Evolutionary conservation across 2,797 vertebrate species (phyloP).

Genomic region (Sarcophilus harrisii): DNA sequence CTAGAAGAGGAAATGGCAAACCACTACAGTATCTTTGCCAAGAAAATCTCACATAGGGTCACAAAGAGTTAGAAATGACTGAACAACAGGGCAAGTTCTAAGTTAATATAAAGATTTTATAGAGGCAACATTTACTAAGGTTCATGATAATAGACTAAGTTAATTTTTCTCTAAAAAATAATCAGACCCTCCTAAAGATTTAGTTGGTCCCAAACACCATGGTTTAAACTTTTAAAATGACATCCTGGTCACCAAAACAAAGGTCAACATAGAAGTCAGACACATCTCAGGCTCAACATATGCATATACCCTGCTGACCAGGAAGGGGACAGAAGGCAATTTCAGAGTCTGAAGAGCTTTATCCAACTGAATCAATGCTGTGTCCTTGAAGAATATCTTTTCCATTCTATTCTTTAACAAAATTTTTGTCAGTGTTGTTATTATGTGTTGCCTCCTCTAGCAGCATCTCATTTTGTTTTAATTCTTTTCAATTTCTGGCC

Average conservation of each 20-base stretch:
- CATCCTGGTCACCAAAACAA: not conserved
- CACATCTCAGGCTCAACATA: not conserved
- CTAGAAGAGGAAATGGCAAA: not conserved
- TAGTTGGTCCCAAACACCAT: not conserved
- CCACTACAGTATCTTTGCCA: not conserved
- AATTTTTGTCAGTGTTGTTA: not conserved
- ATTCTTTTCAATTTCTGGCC: not conserved
- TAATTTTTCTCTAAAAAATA: not conserved
- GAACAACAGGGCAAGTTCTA: not conserved
- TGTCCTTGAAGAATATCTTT: not conserved
- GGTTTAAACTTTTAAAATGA: not conserved
- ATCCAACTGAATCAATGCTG: not conserved
- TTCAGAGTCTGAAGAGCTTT: not conserved
- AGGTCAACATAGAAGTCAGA: not conserved
- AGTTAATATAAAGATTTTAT: not conserved
- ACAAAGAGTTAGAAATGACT: not conserved
- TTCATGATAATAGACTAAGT: too few species aligned
- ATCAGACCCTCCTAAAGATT: not conserved
- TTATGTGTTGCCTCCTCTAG: not conserved
- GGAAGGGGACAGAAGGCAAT: not conserved
- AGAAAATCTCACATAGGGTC: not conserved
- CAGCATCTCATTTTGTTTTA: not conserved
- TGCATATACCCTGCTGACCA: not conserved
- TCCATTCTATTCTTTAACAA: not conserved
- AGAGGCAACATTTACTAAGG: not conserved